Percentiles rank a stretch among this genome's conserved stretches.
phyloP scores from a whole-genome alignment of 2,113 vertebrate species.

The Alligator mississippiensis region DNA sequence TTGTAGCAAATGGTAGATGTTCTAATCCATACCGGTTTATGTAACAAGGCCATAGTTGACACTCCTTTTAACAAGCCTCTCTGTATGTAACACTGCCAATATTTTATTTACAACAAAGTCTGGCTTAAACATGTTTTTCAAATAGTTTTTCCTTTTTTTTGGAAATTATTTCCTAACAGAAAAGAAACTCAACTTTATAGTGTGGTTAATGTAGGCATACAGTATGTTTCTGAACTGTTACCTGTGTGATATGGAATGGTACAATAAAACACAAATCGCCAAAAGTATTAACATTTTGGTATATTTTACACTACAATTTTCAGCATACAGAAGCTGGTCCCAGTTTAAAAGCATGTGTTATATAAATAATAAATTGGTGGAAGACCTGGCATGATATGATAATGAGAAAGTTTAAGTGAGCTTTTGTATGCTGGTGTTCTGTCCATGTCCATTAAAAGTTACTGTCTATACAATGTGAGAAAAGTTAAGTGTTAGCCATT shows the following conservation, averaged over 20 bases:
- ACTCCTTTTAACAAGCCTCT: conserved; percentile 26
- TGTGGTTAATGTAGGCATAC: background rate
- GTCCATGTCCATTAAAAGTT: background rate
- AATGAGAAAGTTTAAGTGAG: background rate
- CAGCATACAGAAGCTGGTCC: background rate
- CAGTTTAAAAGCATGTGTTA: background rate
- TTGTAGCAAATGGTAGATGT: background rate
- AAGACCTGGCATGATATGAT: background rate
- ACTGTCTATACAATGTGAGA: background rate
- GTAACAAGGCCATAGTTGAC: conserved; percentile 31
- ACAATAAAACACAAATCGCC: background rate
- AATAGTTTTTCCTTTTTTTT: conserved; percentile 5
- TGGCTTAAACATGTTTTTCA: conserved; percentile 21
- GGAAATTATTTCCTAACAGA: conserved; percentile 19
- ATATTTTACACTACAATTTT: background rate
- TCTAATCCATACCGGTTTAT: background rate
- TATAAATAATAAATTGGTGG: background rate
- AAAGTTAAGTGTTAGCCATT: background rate
- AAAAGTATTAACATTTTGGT: conserved; percentile 25
- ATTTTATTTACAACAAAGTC: conserved; percentile 13
- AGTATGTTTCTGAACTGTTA: background rate
- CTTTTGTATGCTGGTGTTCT: background rate
- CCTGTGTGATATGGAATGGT: background rate
- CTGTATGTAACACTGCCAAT: background rate
- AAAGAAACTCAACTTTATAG: background rate